Evolutionary conservation across 2,113 vertebrate genomes (phyloP).

Genomic region (Macquaria ambigua): DNA sequence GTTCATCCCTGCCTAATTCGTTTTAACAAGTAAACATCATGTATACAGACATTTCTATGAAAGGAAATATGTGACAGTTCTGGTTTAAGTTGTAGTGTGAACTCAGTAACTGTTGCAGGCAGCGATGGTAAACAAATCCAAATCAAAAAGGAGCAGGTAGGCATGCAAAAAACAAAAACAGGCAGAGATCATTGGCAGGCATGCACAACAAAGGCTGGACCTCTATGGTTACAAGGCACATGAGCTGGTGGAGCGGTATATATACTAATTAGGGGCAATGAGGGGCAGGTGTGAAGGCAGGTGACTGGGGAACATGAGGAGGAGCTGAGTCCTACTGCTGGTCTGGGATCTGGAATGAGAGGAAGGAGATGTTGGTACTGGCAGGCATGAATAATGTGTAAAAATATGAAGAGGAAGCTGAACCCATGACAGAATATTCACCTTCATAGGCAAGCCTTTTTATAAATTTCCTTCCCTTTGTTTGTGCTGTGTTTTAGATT

Average conservation of each 20-base stretch:
- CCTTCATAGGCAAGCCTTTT: too few relatives aligned
- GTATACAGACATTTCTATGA: too few relatives aligned
- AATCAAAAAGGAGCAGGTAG: neutral
- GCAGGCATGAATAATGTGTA: neutral
- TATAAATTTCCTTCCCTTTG: too few relatives aligned
- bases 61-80: too few relatives aligned
- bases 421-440: neutral
- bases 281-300: conserved; percentile 6
- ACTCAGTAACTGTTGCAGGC: neutral
- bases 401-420: neutral
- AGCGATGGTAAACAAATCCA: neutral
- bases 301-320: neutral
- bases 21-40: too few relatives aligned
- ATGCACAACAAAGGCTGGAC: neutral
- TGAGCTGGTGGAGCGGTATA: neutral
- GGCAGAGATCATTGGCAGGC: neutral
- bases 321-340: neutral
- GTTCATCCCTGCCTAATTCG: too few relatives aligned
- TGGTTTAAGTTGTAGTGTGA: too few relatives aligned
- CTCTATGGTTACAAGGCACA: too few relatives aligned
- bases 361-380: neutral
- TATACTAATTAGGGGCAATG: conserved; percentile 20
- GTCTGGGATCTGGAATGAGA: neutral
- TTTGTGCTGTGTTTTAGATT: too few relatives aligned
- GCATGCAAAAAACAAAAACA: neutral